These are phyloP conservation scores for Drosophila biarmipes DNA, from an alignment of 1,140 invertebrate species.

Conservation along the genomic window DNA sequence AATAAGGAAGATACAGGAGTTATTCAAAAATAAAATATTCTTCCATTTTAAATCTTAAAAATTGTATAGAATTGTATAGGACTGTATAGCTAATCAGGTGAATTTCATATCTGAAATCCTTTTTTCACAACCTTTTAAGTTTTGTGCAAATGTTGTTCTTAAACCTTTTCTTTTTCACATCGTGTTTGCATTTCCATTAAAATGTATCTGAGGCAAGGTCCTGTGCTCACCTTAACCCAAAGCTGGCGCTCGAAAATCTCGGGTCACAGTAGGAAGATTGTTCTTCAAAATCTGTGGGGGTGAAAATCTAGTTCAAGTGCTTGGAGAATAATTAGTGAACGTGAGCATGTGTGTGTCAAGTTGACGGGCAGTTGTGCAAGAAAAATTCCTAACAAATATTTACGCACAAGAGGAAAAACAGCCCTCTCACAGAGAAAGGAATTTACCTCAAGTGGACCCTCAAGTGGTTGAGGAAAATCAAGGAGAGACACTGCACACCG, in stretches of 20 bases:
- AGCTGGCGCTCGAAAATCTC: constrained; percentile 11
- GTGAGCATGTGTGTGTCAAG: constrained; percentile 34
- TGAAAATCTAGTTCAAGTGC: constrained; percentile 73
- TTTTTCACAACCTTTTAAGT: no score
- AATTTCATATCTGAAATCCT: no score
- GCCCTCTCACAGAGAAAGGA: constrained; percentile 23
- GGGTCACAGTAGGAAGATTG: constrained; percentile 2
- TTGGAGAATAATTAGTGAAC: constrained; percentile 69
- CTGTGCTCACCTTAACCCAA: constrained; percentile 27
- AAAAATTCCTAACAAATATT: constrained; percentile 61
- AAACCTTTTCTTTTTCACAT: neutral
- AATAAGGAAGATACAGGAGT: neutral
- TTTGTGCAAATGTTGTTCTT: neutral
- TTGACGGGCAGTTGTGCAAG: constrained; percentile 11
- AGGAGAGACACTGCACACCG: neutral
- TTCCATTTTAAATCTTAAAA: no score
- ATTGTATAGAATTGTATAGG: no score
- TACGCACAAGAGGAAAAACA: constrained; percentile 37
- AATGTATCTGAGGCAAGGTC: constrained; percentile 52
- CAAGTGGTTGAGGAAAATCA: constrained; percentile 1
- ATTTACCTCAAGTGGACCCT: constrained; percentile 65
- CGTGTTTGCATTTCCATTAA: neutral
- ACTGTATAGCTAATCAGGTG: no score
- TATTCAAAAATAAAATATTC: no score
- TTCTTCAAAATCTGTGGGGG: constrained; percentile 7